Percentiles rank a stretch among this genome's conserved stretches.
Conservation (phyloP, 1,140 invertebrate species). For the Sarcophaga peregrina region DNA sequence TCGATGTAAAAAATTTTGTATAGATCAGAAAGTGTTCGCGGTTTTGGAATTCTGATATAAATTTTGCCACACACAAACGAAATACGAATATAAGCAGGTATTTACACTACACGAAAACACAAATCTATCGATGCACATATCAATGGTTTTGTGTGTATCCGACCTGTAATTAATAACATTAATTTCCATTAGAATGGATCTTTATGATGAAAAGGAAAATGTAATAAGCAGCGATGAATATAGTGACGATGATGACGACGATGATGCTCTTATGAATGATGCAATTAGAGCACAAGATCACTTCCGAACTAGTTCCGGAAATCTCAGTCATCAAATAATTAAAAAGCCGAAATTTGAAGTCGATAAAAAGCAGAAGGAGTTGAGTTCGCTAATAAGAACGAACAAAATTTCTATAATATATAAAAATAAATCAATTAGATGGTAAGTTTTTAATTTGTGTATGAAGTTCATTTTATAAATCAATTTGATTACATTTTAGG, state of each 20-base stretch:
- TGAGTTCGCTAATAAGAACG: conserved; percentile 18
- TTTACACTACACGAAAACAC: too few relatives aligned
- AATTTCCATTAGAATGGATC: neutral
- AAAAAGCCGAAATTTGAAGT: neutral
- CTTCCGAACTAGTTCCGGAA: neutral
- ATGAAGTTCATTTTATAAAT: neutral
- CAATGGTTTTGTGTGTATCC: too few relatives aligned
- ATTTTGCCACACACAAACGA: too few relatives aligned
- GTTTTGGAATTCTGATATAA: too few relatives aligned
- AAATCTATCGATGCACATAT: too few relatives aligned
- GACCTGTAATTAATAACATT: too few relatives aligned
- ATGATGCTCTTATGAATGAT: conserved; percentile 35
- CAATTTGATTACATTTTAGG: neutral
- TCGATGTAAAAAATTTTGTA: too few relatives aligned
- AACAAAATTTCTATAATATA: conserved; percentile 23
- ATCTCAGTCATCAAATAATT: neutral
- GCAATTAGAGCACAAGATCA: conserved; percentile 7
- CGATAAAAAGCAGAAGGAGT: conserved; percentile 9
- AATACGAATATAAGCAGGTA: too few relatives aligned
- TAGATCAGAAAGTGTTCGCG: too few relatives aligned
- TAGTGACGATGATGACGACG: conserved; percentile 26
- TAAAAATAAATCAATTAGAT: conserved; percentile 32
- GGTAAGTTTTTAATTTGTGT: conserved; percentile 4
- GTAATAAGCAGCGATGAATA: conserved; percentile 39
- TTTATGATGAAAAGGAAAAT: conserved; percentile 29